Evolutionary conservation across 2,113 vertebrate species (phyloP).

Genomic region (Spea multiplicata): DNA sequence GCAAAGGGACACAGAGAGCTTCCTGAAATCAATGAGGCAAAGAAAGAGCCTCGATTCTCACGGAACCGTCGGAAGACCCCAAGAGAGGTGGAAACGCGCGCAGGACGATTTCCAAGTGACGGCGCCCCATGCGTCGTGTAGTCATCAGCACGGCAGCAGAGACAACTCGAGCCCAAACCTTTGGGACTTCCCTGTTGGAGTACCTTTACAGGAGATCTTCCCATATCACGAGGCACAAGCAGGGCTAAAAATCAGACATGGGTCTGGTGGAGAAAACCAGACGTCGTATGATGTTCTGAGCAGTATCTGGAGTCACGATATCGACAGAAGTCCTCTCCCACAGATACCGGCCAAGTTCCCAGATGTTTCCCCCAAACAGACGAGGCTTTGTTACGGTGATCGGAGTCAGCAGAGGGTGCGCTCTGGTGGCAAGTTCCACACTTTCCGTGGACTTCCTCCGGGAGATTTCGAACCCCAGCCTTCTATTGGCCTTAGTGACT

Average conservation of each 20-base stretch:
- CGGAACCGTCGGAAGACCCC: background rate
- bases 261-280: slow-evolving; percentile 16
- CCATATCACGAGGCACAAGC: slow-evolving; percentile 2
- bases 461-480: too few relatives aligned
- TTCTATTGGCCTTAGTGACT: background rate
- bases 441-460: background rate
- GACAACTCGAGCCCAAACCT: slow-evolving; percentile 1
- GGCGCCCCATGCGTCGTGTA: background rate
- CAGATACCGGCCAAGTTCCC: background rate
- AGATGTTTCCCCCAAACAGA: background rate
- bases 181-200: background rate
- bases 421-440: background rate
- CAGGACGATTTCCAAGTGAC: background rate
- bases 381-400: background rate
- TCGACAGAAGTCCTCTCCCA: background rate
- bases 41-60: background rate
- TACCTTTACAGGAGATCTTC: background rate
- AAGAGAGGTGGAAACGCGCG: background rate
- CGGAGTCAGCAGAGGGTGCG: background rate
- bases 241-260: background rate
- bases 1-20: background rate
- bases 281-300: slow-evolving; percentile 60
- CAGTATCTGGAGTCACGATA: slow-evolving; percentile 55
- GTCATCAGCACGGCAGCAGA: background rate
- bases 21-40: background rate